These are phyloP conservation scores for Periphyllus acericola DNA, from an alignment of 2,888 invertebrate genomes.

Conservation along the genomic window DNA sequence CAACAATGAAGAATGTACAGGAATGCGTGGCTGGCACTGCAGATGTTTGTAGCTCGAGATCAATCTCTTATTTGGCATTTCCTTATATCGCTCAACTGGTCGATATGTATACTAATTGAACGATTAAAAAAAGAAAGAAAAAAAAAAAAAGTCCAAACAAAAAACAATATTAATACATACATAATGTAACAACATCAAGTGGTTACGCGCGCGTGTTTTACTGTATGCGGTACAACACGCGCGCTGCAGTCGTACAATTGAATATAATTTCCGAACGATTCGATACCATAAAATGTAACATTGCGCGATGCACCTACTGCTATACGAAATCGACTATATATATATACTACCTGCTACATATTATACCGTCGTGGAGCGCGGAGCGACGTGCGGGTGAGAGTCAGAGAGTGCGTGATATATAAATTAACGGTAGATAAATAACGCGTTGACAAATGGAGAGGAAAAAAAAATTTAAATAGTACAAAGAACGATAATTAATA, in stretches of 20 bases:
- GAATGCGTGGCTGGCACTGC: constrained; percentile 49
- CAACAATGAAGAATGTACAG: constrained; percentile 56
- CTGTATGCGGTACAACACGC: too few relatives aligned
- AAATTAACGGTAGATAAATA: constrained; percentile 13
- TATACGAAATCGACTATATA: too few relatives aligned
- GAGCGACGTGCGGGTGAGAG: too few relatives aligned
- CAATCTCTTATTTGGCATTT: constrained; percentile 44
- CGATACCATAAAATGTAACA: too few relatives aligned
- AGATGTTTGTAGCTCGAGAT: constrained; percentile 41
- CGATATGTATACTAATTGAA: constrained; percentile 24
- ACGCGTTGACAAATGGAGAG: constrained; percentile 14
- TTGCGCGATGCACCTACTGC: too few relatives aligned
- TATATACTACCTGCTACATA: too few relatives aligned
- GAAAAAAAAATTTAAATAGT: background rate
- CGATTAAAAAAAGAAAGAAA: background rate
- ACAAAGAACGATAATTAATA: constrained; percentile 47
- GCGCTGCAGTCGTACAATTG: too few relatives aligned
- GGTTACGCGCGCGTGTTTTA: too few relatives aligned
- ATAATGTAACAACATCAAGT: too few relatives aligned
- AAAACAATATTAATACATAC: too few relatives aligned
- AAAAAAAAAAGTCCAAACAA: background rate
- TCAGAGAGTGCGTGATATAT: background rate
- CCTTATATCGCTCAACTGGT: constrained; percentile 5
- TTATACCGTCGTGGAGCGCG: too few relatives aligned
- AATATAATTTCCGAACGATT: too few relatives aligned